Percentiles rank a stretch among this genome's conserved stretches.
phyloP scores from a whole-genome alignment of 2,797 vertebrate genomes.

The Zenarchopterus dispar region DNA sequence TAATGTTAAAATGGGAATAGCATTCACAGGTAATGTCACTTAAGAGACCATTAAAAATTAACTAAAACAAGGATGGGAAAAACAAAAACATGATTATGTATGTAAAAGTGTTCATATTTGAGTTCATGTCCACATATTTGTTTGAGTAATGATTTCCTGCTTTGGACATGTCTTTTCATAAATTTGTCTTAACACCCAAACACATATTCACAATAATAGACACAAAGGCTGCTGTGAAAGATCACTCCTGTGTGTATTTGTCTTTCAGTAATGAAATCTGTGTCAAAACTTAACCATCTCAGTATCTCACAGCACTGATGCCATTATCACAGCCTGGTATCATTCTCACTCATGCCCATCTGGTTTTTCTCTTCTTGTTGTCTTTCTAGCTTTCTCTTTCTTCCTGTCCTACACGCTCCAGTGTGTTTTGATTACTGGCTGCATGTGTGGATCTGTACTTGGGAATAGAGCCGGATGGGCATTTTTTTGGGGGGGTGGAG shows the following conservation, averaged over 20 bases:
- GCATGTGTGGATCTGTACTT: slow-evolving; percentile 36
- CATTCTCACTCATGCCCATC: slow-evolving; percentile 36
- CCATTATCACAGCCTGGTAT: slow-evolving; percentile 38
- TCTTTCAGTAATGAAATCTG: slow-evolving; percentile 43
- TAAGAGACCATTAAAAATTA: no score
- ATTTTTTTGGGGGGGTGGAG: slow-evolving; percentile 47
- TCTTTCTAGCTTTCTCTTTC: slow-evolving; percentile 28
- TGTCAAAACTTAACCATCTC: slow-evolving; percentile 54
- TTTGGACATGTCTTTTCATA: neutral
- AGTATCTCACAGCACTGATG: slow-evolving; percentile 42
- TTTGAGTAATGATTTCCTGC: neutral
- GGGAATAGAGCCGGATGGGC: slow-evolving; percentile 58
- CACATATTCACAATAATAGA: neutral
- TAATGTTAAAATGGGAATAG: neutral
- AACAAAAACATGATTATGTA: no score
- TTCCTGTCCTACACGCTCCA: slow-evolving; percentile 66
- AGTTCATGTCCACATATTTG: neutral
- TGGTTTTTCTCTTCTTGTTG: slow-evolving; percentile 37
- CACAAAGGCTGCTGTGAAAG: slow-evolving; percentile 6
- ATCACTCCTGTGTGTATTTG: slow-evolving; percentile 2
- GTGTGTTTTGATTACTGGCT: slow-evolving; percentile 70
- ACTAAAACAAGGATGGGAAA: no score
- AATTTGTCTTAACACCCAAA: slow-evolving; percentile 2
- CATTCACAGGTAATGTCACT: no score
- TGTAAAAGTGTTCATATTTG: neutral